Conservation (phyloP, 2,113 vertebrate species). For the Tyto alba region DNA sequence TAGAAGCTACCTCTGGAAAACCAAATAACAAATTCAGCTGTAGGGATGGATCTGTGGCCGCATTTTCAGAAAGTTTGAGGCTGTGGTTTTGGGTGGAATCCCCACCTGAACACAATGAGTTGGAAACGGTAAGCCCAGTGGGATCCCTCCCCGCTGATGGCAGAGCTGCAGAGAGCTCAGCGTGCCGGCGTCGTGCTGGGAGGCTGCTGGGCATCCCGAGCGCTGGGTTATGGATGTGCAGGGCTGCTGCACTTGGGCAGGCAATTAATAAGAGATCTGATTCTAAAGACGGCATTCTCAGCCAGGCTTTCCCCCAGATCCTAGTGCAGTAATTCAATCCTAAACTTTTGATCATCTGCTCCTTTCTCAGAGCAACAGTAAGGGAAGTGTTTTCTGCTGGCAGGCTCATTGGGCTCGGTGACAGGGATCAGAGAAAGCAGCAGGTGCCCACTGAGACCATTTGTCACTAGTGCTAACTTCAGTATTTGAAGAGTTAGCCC, state of each 20-base stretch:
- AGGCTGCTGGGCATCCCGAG: not conserved
- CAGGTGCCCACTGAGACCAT: not conserved
- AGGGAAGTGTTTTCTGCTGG: not conserved
- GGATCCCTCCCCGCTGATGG: not conserved
- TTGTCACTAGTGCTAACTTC: not conserved
- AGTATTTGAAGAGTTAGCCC: not conserved
- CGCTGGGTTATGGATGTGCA: fast-evolving
- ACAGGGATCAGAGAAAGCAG: not conserved
- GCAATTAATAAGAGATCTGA: not conserved
- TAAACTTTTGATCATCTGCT: not conserved
- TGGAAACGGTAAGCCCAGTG: not conserved
- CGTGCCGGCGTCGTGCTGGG: fast-evolving
- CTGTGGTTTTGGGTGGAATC: not conserved
- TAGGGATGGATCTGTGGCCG: not conserved
- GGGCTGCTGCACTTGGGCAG: not conserved
- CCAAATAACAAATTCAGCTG: not conserved
- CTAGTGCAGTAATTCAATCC: not conserved
- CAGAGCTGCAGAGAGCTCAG: not conserved
- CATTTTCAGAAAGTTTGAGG: not conserved
- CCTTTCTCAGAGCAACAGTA: not conserved
- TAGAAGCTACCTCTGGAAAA: not conserved
- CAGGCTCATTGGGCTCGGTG: not conserved
- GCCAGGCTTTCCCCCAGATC: not conserved
- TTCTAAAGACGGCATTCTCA: not conserved
- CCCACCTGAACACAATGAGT: not conserved